Percentiles rank a stretch among this genome's conserved stretches.
Conservation (phyloP, 2,888 invertebrate species). For the Teinopalpus imperialis region DNA sequence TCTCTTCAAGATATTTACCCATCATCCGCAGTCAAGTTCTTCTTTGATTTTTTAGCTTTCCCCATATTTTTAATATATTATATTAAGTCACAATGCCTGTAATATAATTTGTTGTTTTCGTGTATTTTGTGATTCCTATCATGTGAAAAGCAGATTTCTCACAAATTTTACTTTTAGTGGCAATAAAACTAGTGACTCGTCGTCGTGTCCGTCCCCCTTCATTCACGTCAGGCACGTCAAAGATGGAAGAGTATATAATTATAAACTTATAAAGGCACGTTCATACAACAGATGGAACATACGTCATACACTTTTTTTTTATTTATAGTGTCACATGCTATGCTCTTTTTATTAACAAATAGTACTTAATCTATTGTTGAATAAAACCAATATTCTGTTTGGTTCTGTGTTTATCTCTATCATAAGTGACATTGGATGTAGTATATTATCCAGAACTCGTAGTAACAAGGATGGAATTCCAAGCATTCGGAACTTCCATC, state of each 20-base stretch:
- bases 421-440: no score
- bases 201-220: conserved; percentile 58
- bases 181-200: conserved; percentile 43
- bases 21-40: conserved; percentile 87
- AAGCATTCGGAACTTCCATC: no score
- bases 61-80: conserved; percentile 81
- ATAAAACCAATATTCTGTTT: no score
- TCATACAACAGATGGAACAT: conserved; percentile 8
- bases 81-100: conserved; percentile 73
- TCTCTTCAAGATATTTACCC: conserved; percentile 81
- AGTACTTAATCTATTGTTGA: no score
- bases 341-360: no score
- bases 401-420: no score
- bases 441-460: no score
- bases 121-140: conserved; percentile 71
- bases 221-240: conserved; percentile 30
- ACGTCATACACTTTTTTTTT: no score
- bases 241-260: no score
- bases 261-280: no score
- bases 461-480: no score
- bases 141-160: conserved; percentile 72
- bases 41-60: conserved; percentile 91
- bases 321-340: no score
- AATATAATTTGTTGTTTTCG: conserved; percentile 56
- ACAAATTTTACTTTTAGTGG: conserved; percentile 54